These are phyloP conservation scores for Hyaena hyaena DNA, from an alignment of 2,113 vertebrate genomes.

Conservation along the genomic window DNA sequence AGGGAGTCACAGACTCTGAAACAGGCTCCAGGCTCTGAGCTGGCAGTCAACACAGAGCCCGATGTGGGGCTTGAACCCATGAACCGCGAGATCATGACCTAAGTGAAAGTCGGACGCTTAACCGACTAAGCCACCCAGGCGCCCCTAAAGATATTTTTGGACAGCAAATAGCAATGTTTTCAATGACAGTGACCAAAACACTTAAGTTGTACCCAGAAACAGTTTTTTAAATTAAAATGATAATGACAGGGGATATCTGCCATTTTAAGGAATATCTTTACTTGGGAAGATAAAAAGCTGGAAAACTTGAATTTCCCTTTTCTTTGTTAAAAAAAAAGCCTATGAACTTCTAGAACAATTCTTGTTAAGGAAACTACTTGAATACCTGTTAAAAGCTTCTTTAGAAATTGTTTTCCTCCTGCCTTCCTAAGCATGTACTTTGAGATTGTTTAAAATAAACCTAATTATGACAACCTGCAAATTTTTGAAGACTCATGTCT, in stretches of 20 bases:
- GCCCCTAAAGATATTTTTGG: neutral
- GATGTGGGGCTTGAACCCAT: too few species aligned
- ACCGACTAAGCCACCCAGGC: too few species aligned
- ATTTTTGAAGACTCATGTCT: neutral
- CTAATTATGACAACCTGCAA: neutral
- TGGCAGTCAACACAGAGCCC: too few species aligned
- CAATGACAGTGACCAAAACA: neutral
- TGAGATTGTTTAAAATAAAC: neutral
- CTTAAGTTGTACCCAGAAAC: neutral
- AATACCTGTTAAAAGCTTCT: neutral
- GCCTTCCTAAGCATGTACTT: neutral
- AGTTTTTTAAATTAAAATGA: neutral
- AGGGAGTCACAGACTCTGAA: too few species aligned
- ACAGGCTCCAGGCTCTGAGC: too few species aligned
- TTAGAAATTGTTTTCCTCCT: neutral
- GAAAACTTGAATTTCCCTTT: neutral
- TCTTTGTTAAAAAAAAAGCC: neutral
- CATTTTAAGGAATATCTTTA: neutral
- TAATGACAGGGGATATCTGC: neutral
- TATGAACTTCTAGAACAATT: neutral
- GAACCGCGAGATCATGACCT: too few species aligned
- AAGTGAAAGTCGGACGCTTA: too few species aligned
- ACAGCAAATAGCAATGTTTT: neutral
- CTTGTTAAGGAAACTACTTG: neutral
- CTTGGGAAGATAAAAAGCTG: conserved; percentile 9